These are phyloP conservation scores for Pteruthius melanotis DNA, from an alignment of 2,113 vertebrate genomes.

Conservation along the genomic window DNA sequence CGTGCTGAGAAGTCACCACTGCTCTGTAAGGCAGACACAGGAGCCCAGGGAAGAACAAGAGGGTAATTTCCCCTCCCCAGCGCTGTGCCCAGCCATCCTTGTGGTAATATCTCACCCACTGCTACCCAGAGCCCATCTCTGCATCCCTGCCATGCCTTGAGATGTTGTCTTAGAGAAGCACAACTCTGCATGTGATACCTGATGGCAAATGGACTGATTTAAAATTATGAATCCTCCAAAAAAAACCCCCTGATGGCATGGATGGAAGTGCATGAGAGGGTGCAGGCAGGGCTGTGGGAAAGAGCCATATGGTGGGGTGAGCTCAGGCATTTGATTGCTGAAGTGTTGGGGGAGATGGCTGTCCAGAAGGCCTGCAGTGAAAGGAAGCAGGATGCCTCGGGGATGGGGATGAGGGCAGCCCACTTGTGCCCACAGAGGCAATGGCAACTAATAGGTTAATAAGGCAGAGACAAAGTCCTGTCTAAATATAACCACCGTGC, in stretches of 20 bases:
- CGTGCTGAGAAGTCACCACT: background rate
- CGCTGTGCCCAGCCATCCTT: background rate
- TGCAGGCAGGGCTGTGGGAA: background rate
- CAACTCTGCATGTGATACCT: background rate
- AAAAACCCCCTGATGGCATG: fast-evolving
- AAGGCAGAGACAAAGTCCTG: background rate
- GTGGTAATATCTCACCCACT: background rate
- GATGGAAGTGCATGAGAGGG: background rate
- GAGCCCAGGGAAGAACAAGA: background rate
- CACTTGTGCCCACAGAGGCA: background rate
- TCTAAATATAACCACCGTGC: background rate
- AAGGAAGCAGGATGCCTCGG: background rate
- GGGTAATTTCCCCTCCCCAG: fast-evolving
- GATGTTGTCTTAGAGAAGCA: background rate
- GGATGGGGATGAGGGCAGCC: background rate
- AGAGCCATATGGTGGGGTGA: background rate
- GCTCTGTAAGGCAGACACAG: background rate
- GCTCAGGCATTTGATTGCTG: background rate
- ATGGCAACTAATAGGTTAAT: conserved; percentile 2
- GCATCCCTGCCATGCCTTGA: fast-evolving
- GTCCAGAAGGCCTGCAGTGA: background rate
- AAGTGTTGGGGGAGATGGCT: background rate
- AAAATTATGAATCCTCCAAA: background rate
- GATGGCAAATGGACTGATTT: background rate
- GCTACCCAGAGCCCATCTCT: background rate